Percentiles rank a stretch among this genome's conserved stretches.
phyloP scores from a whole-genome alignment of 2,888 invertebrate species.

The Mesochorus sp. region DNA sequence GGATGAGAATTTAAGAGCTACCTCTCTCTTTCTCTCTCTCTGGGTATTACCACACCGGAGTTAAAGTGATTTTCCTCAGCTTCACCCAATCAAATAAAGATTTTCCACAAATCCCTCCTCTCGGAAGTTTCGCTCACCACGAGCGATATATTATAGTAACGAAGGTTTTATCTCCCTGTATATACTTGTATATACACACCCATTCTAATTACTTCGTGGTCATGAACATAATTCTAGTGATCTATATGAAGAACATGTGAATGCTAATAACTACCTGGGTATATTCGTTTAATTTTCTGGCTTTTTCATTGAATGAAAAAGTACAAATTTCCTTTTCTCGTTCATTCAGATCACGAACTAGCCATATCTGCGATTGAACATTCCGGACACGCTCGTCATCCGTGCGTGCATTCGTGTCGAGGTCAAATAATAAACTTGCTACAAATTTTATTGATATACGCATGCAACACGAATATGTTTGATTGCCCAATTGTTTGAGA shows the following conservation, averaged over 20 bases:
- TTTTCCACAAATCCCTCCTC: slow-evolving; percentile 52
- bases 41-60: slow-evolving; percentile 34
- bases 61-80: slow-evolving; percentile 55
- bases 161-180: slow-evolving; percentile 1
- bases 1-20: slow-evolving; percentile 55
- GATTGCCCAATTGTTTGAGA: slow-evolving; percentile 39
- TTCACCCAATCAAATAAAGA: slow-evolving; percentile 58
- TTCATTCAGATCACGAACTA: slow-evolving; percentile 52
- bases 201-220: slow-evolving; percentile 47
- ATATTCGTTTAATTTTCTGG: neutral
- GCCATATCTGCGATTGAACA: slow-evolving; percentile 32
- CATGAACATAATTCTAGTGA: slow-evolving; percentile 36
- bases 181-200: neutral
- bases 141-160: neutral
- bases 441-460: slow-evolving; percentile 8
- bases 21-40: neutral
- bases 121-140: slow-evolving; percentile 25
- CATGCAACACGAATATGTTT: slow-evolving; percentile 26
- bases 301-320: slow-evolving; percentile 51
- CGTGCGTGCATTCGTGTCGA: neutral
- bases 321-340: slow-evolving; percentile 26
- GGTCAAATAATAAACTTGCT: slow-evolving; percentile 17
- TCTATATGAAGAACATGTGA: slow-evolving; percentile 14
- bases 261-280: slow-evolving; percentile 33
- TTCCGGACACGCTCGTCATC: slow-evolving; percentile 36